Evolutionary conservation across 2,797 vertebrate species (phyloP).

Genomic region (Hydrophis major): DNA sequence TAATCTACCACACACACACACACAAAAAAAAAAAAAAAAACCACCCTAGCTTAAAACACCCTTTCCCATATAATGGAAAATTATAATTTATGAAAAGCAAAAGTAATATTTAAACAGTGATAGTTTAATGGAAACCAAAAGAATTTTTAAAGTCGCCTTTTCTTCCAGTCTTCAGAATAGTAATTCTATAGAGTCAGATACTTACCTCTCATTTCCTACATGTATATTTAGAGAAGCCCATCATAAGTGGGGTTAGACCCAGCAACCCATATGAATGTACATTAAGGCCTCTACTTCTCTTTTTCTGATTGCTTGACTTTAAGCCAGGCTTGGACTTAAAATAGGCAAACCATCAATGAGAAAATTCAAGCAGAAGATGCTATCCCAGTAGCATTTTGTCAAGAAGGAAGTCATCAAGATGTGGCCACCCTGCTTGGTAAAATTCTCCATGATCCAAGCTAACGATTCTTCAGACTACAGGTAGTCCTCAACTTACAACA

Average conservation of each 20-base stretch:
- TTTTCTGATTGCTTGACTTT: neutral
- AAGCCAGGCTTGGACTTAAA: neutral
- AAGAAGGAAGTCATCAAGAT: neutral
- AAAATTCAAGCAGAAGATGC: neutral
- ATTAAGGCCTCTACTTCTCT: neutral
- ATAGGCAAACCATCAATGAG: neutral
- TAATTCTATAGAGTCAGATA: neutral
- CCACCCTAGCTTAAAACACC: slow-evolving; percentile 58
- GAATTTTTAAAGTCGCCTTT: slow-evolving; percentile 31
- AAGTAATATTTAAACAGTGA: slow-evolving; percentile 57
- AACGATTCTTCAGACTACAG: neutral
- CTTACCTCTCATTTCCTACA: neutral
- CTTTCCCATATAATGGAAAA: slow-evolving; percentile 64
- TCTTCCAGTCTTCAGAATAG: neutral
- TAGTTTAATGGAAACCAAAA: slow-evolving; percentile 40
- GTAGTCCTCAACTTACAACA: neutral
- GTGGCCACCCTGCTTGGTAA: no score
- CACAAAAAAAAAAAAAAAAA: neutral
- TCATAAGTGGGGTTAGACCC: neutral
- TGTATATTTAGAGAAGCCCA: neutral
- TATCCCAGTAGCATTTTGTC: neutral
- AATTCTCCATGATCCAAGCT: neutral
- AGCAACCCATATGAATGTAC: neutral
- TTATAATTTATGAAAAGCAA: slow-evolving; percentile 60
- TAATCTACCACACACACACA: slow-evolving; percentile 67